Evolutionary conservation across 1,140 invertebrate genomes (phyloP).

Genomic region (Drosophila pseudoananassae): DNA sequence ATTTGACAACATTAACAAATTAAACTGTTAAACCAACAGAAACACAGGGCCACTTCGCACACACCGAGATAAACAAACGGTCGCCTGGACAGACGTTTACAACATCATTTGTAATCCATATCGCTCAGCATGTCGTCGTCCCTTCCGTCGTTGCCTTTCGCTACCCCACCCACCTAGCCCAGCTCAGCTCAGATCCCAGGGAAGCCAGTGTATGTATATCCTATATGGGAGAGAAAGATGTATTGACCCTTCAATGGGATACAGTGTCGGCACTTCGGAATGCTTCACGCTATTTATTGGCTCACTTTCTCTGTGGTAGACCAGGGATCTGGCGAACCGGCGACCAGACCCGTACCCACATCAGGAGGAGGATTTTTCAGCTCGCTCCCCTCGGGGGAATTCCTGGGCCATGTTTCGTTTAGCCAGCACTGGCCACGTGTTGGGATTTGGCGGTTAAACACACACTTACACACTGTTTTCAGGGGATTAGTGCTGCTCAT

Average conservation of each 20-base stretch:
- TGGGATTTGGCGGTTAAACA: slow-evolving; percentile 71
- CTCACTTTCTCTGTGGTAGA: slow-evolving; percentile 69
- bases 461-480: slow-evolving; percentile 36
- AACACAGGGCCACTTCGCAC: slow-evolving; percentile 12
- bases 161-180: slow-evolving; percentile 23
- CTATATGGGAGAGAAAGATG: slow-evolving; percentile 53
- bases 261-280: slow-evolving; percentile 59
- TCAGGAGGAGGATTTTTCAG: slow-evolving; percentile 39
- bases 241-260: slow-evolving; percentile 76
- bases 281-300: slow-evolving; percentile 82
- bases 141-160: slow-evolving; percentile 1
- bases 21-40: slow-evolving; percentile 78
- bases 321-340: slow-evolving; percentile 11
- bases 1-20: slow-evolving; percentile 84
- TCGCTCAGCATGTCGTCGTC: slow-evolving; percentile 82
- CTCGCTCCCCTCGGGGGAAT: slow-evolving; percentile 63
- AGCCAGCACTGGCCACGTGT: slow-evolving; percentile 63
- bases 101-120: slow-evolving; percentile 84
- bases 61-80: slow-evolving; percentile 39
- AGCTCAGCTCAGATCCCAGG: slow-evolving; percentile 12
- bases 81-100: slow-evolving; percentile 64
- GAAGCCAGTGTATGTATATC: slow-evolving; percentile 21
- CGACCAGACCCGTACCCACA: slow-evolving; percentile 15
- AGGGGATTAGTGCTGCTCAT: slow-evolving; percentile 71
- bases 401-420: slow-evolving; percentile 35